Conservation (phyloP, 2,113 vertebrate genomes). For the Nerophis ophidion region DNA sequence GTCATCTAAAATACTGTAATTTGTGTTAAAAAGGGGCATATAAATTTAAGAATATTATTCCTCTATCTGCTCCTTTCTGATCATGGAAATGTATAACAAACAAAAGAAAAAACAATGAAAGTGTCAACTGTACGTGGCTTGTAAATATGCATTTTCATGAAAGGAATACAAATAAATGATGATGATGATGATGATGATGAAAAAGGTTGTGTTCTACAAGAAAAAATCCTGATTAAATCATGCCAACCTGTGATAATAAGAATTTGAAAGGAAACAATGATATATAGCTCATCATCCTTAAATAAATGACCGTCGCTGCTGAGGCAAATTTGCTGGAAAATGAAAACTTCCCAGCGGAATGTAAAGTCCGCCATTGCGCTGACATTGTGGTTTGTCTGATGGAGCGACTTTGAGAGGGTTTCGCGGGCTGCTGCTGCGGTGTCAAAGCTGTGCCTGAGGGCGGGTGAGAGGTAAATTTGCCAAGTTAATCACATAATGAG, state of each 20-base stretch:
- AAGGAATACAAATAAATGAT: too few species aligned
- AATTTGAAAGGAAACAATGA: conserved; percentile 48
- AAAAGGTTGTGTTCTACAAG: conserved; percentile 27
- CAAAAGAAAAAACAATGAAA: too few species aligned
- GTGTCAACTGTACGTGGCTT: too few species aligned
- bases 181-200: too few species aligned
- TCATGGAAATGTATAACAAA: too few species aligned
- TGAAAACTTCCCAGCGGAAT: conserved; percentile 50
- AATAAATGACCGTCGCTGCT: conserved; percentile 38
- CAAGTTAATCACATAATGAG: conserved; percentile 79
- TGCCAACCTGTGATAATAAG: conserved; percentile 34
- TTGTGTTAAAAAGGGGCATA: too few species aligned
- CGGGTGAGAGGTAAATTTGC: conserved; percentile 71
- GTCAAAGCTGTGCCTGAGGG: conserved; percentile 65
- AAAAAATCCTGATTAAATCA: conserved; percentile 32
- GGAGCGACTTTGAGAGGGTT: conserved; percentile 63
- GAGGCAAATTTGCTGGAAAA: conserved; percentile 47
- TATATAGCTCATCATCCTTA: conserved; percentile 39
- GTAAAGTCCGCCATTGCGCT: conserved; percentile 44
- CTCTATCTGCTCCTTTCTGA: too few species aligned
- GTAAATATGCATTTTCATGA: too few species aligned
- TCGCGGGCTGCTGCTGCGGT: conserved; percentile 50
- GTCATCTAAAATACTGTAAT: too few species aligned
- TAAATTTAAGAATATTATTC: too few species aligned
- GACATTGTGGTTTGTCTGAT: conserved; percentile 60